Evolutionary conservation across 2,888 invertebrate species (phyloP).

Genomic region (Opisthograptis luteolata): DNA sequence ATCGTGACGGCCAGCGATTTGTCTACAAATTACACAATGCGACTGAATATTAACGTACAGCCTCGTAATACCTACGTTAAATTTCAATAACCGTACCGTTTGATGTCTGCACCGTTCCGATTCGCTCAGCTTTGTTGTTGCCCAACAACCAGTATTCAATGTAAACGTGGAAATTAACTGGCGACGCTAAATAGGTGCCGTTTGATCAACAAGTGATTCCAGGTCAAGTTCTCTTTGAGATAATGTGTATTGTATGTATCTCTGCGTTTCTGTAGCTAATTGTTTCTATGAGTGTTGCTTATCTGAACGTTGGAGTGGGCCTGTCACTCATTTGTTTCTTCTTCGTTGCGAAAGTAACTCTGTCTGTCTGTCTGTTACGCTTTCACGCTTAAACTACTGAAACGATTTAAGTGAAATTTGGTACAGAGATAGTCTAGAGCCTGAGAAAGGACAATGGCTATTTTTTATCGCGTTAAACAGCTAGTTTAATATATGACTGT

Average conservation of each 20-base stretch:
- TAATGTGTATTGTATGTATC: no score
- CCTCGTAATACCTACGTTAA: conserved; percentile 4
- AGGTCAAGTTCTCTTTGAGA: conserved; percentile 13
- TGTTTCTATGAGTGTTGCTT: background rate
- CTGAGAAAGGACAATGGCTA: no score
- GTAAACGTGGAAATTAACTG: conserved; percentile 17
- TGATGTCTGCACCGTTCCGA: conserved; percentile 5
- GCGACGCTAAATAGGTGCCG: conserved; percentile 2
- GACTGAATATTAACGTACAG: background rate
- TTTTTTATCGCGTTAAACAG: no score
- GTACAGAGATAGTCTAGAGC: no score
- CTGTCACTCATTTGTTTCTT: no score
- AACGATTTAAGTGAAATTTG: no score
- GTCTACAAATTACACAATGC: conserved; percentile 1
- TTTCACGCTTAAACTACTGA: no score
- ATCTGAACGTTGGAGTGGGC: no score
- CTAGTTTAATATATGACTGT: no score
- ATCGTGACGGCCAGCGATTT: no score
- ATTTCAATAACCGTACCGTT: background rate
- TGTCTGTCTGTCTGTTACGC: no score
- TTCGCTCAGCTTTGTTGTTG: conserved; percentile 1
- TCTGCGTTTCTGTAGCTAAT: background rate
- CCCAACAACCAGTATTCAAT: background rate
- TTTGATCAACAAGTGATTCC: conserved; percentile 2
- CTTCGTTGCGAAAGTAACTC: no score